phyloP scores from a whole-genome alignment of 2,797 vertebrate species.

The Thunnus albacares region DNA sequence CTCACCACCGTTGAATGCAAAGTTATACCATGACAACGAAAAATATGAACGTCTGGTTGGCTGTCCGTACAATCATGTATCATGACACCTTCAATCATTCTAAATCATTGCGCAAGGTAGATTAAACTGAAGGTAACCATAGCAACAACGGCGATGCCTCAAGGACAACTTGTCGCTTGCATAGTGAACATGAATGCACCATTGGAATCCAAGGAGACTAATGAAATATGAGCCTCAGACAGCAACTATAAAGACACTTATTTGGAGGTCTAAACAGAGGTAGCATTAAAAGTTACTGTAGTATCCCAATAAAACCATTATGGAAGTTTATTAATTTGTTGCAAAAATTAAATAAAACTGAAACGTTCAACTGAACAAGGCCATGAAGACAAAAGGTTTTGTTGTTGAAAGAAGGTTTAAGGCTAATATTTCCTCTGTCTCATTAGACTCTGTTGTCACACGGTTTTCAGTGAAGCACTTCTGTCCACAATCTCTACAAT shows the following conservation, averaged over 20 bases:
- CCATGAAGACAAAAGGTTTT: neutral
- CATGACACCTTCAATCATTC: neutral
- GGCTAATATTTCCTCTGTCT: neutral
- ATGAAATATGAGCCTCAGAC: neutral
- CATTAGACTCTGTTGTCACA: neutral
- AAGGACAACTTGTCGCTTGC: conserved; percentile 24
- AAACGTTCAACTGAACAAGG: too few relatives aligned
- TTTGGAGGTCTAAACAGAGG: too few relatives aligned
- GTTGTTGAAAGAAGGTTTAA: neutral
- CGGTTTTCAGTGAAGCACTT: neutral
- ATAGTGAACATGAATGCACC: conserved; percentile 1
- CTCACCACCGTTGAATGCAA: neutral
- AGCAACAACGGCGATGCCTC: neutral
- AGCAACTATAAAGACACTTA: too few relatives aligned
- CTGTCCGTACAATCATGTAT: neutral
- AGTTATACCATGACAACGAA: neutral
- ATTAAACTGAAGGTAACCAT: conserved; percentile 7
- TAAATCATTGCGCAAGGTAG: neutral
- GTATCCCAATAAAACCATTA: neutral
- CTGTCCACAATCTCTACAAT: neutral
- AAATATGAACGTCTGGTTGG: neutral
- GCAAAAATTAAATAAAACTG: too few relatives aligned
- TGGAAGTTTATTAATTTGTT: neutral
- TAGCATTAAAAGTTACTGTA: neutral
- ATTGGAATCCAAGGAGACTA: neutral